Conservation (phyloP, 2,888 invertebrate genomes). For the Chaetoderma sp. region DNA sequence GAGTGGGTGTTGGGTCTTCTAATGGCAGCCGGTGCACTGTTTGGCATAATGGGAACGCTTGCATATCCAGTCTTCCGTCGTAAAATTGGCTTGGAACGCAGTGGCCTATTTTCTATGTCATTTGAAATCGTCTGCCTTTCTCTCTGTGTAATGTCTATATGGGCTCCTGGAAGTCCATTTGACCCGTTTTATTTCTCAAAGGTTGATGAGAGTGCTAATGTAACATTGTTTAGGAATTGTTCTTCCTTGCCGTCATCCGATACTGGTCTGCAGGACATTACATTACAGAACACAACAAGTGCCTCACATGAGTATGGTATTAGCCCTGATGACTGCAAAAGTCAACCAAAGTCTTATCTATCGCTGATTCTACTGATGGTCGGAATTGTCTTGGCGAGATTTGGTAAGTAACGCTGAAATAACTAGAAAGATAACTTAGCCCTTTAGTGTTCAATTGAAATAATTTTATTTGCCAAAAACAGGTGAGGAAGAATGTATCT, state of each 20-base stretch:
- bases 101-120: constrained; percentile 50
- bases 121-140: constrained; percentile 55
- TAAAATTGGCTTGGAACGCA: constrained; percentile 51
- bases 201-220: too few species aligned
- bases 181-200: constrained; percentile 41
- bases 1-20: constrained; percentile 66
- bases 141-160: constrained; percentile 68
- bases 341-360: constrained; percentile 34
- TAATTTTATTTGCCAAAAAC: too few species aligned
- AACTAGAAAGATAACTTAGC: too few species aligned
- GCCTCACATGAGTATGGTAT: too few species aligned
- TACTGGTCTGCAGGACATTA: too few species aligned
- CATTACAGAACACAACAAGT: too few species aligned
- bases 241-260: too few species aligned
- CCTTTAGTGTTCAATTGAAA: too few species aligned
- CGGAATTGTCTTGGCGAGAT: constrained; percentile 62
- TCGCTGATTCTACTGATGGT: constrained; percentile 61
- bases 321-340: too few species aligned
- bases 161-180: constrained; percentile 71
- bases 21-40: constrained; percentile 67
- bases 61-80: constrained; percentile 67
- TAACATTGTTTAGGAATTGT: too few species aligned
- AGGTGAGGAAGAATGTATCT: too few species aligned
- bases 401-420: too few species aligned
- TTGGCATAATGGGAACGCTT: constrained; percentile 70